Evolutionary conservation across 2,797 vertebrate genomes (phyloP), one percentile per base, ranked within the genome.

Genomic region (Malacoctenus gilli): DNA sequence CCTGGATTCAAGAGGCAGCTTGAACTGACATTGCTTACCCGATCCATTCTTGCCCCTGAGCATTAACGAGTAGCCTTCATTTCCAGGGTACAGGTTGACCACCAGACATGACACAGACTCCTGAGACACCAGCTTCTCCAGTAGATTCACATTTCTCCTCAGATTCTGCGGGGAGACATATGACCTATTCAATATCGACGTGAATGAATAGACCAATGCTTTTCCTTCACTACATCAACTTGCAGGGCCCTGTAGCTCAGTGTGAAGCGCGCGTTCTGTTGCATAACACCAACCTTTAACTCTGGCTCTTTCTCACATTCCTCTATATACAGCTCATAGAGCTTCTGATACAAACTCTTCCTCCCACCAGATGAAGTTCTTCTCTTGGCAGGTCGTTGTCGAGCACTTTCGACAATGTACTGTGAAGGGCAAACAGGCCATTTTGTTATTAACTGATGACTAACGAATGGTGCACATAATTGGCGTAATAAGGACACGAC

Each of bases 291-390:
- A 92, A 98, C 97, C 96, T 99, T 99, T 83, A 98, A 91, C 79
- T 99, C 97, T 46, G 97, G 97, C 75, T 99, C 97, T 86, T 96
- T 99, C 87, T 99, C 97, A 93, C 96, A 98, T 94, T 99, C 96
- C 84, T 99, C 97, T 79, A 95, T 92, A 87, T 98, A 98, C 37
- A 98, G 85, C 84, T 99, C 97, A 92, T 98, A 96, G 66, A 99
- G 94, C 85, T 99, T 99, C 89, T 99, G 96, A 92, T 98, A 96
- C 64, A 99, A 89, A 77, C 96, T 98, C 89, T 98, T 99, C 87
- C 94, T 91, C 43, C 87, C 91, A 3, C 87, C 81, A 1, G 96
- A 95, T 56, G 94, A 92, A 67, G 92, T 85, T 87, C 96, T 95
- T 85, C 93, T 93, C 90, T 95, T 97, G 70, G 93, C 93, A 71